These are phyloP conservation scores for Nymphicus hollandicus DNA, from an alignment of 2,113 vertebrate species.

Conservation along the genomic window DNA sequence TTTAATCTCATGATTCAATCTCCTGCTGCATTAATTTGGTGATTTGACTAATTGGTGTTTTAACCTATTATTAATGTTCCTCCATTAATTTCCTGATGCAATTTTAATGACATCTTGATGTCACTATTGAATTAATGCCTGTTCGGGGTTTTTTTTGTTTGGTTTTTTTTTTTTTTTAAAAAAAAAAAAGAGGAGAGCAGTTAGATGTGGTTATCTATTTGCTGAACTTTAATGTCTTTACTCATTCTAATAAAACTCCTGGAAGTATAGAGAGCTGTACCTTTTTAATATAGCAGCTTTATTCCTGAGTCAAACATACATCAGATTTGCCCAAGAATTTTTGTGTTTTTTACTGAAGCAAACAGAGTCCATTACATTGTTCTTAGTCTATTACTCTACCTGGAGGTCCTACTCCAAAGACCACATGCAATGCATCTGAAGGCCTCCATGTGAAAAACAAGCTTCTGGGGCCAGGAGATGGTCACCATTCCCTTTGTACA, in stretches of 20 bases:
- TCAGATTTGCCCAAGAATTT: neutral
- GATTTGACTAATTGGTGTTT: slow-evolving; percentile 57
- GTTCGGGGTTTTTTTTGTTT: neutral
- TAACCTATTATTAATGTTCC: slow-evolving; percentile 61
- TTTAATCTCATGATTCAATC: slow-evolving; percentile 59
- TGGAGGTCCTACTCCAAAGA: neutral
- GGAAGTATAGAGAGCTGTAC: neutral
- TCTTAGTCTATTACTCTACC: neutral
- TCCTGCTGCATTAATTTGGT: slow-evolving; percentile 61
- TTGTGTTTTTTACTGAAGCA: neutral
- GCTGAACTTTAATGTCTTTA: neutral
- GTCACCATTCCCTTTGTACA: neutral
- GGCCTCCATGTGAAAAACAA: neutral
- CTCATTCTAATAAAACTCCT: neutral
- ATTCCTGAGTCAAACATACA: neutral
- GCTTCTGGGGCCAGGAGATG: neutral
- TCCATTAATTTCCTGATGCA: slow-evolving; percentile 52
- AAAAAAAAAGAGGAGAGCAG: neutral
- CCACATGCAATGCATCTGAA: neutral
- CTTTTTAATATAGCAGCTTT: neutral
- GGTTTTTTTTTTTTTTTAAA: neutral
- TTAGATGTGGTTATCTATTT: neutral
- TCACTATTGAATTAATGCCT: slow-evolving; percentile 39
- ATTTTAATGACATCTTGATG: slow-evolving; percentile 49
- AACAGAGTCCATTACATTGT: neutral